Evolutionary conservation across 1,140 invertebrate species (phyloP), one percentile per base, ranked within the genome.

Genomic region (Drosophila auraria): DNA sequence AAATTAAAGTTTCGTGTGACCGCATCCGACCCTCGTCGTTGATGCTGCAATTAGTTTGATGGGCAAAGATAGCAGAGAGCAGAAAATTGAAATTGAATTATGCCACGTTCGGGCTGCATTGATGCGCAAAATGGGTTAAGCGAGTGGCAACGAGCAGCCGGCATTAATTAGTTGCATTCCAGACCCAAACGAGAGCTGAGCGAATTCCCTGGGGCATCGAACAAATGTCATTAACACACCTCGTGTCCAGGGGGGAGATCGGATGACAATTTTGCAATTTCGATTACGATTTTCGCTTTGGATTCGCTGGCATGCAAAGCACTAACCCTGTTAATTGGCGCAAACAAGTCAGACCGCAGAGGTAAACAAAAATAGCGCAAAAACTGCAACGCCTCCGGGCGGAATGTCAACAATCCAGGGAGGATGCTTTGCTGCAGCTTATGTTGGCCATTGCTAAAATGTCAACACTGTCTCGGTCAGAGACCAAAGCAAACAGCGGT

Each of bases 1-100:
- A 74, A 83, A 89, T 87, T 87, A 87, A 81, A 83, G 69, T 83
- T 89, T 74, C 54, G 73, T 80, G 76, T 77, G 51, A 69, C 64
- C 63, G 64, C 60, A 80, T 80, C 76, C 78, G 62, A 83, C 78
- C 65, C 61, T 58, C 54, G 20, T 25, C 65, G 53, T 78, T 78
- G 78, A 78, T 83, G 58, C 51, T 71, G 63, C 73, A 89, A 83
- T 83, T 71, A 81, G 72, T 80, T 77, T 69, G 62, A 87, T 77
- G 62, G 71, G 65, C 64, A 74, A 89, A 70, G 64, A 78, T 78
- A 50, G 75, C 74, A 78, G 40, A 78, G 45, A 60, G 70, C 69
- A 68, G 64, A 50, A 84, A 80, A 83, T 75, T 89, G 69, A 62
- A 87, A 83, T 87, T 80, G 68, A 71, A 77, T 62, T 66, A 77